A percentile compares a stretch with the other conserved stretches of the same genome.
phyloP scores from a whole-genome alignment of 2,797 vertebrate species.

The Cryptoprocta ferox region DNA sequence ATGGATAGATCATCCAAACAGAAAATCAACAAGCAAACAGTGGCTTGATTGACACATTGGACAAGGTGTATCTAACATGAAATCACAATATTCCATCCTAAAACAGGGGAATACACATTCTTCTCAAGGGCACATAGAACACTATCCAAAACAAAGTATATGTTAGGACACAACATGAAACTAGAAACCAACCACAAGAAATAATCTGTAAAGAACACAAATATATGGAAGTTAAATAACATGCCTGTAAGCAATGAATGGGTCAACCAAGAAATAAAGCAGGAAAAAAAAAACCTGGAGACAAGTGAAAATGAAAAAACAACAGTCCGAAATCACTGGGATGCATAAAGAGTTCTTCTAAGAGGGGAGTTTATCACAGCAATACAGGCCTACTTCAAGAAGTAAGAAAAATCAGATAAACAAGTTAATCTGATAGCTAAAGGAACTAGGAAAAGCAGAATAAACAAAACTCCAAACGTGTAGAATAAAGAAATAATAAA shows the following conservation, averaged over 20 bases:
- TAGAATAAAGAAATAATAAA: background rate
- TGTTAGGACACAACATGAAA: background rate
- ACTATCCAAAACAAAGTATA: background rate
- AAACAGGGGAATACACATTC: background rate
- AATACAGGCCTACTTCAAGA: background rate
- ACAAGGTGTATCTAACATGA: background rate
- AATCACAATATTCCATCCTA: background rate
- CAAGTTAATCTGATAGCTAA: background rate
- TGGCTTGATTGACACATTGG: background rate
- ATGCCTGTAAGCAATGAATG: background rate
- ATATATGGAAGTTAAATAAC: background rate
- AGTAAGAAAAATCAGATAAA: background rate
- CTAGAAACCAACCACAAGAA: background rate
- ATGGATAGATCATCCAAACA: background rate
- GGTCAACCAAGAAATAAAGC: background rate
- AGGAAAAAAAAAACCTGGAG: background rate
- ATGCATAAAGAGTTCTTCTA: background rate
- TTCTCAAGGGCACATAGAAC: background rate
- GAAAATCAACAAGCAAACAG: background rate
- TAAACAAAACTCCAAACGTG: background rate
- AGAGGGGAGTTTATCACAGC: background rate
- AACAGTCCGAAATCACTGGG: background rate
- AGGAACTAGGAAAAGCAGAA: background rate
- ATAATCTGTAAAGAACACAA: background rate
- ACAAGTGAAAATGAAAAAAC: background rate